phyloP scores from a whole-genome alignment of 2,113 vertebrate species.

The Progne subis region DNA sequence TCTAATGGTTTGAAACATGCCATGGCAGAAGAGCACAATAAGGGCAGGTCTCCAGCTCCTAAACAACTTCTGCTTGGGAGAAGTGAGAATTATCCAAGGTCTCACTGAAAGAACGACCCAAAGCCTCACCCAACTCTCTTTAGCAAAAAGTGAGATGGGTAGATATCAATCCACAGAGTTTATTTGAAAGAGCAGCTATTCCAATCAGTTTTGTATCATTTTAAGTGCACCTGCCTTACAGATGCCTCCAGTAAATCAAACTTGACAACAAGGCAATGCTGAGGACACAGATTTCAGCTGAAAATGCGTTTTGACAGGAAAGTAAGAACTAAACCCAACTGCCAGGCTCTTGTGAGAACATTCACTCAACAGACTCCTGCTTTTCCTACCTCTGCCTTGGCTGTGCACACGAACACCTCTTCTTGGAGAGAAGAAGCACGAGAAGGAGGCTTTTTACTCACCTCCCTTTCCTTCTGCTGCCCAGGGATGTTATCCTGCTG shows the following conservation, averaged over 20 bases:
- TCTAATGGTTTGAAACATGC: not conserved
- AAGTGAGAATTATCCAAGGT: not conserved
- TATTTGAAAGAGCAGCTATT: not conserved
- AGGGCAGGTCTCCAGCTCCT: not conserved
- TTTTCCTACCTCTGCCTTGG: not conserved
- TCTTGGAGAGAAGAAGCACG: not conserved
- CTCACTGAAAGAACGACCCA: fast-evolving
- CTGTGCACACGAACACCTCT: not conserved
- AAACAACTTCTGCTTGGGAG: not conserved
- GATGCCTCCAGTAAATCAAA: not conserved
- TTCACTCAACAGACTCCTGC: not conserved
- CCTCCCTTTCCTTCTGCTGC: not conserved
- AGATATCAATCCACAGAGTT: not conserved
- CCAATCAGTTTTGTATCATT: not conserved
- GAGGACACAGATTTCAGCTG: not conserved
- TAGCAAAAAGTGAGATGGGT: not conserved
- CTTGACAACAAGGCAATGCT: not conserved
- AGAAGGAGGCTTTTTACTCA: not conserved
- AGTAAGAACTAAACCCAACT: not conserved
- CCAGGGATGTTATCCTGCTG: conserved; percentile 43
- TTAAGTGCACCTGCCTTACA: not conserved
- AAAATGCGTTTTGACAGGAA: not conserved
- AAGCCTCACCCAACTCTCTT: not conserved
- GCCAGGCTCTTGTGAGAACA: not conserved
- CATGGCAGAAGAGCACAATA: not conserved